Base-by-base conservation (phyloP, 1,140 invertebrate genomes). In the Papilio aristodemus region DNA sequence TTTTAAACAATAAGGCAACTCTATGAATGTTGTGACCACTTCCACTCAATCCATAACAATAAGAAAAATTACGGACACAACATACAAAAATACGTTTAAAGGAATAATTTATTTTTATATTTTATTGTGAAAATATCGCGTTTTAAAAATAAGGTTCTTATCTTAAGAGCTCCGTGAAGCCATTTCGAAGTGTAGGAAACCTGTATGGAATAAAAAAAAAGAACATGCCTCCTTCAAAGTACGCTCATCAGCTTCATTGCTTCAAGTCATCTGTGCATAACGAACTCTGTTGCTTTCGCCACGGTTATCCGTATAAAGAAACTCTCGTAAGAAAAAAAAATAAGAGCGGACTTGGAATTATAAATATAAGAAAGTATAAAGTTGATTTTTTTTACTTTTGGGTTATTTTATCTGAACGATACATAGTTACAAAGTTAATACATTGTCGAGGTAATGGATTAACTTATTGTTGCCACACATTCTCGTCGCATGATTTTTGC, bases 201-300 rank as follows among this genome's bases (percentile, higher is more conserved):
- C 14, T 9, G 41, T 22, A 50, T 50, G 46, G 22, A 50, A 50
- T 50, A 50, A 50, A 50, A 50, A 19, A 22, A 50, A 19, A 22
- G 2, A 46, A 46, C 10, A 50, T 50, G 3, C 46, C 46, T 22
- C 19, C 19, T 50, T 50, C 17, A 50, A 50, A 50, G 46, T 46
- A 46, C 7, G 43, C 17, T 46, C 17, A 10, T 46, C 46, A 50
- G 46, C 17, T 50, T 50, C 46, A 22, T 17, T 50, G 46, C 46
- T 50, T 50, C 46, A 50, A 50, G 46, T 50, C 46, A 50, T 50
- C 46, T 50, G 46, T 50, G 46, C 46, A 50, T 50, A 50, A 50
- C 46, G 9, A 10, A 22, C 46, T 50, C 22, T 9, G 46, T 8
- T 22, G 19, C 46, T 17, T 14, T 43, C 6, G 17, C 17, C 43